These are phyloP conservation scores for Batillaria attramentaria DNA, from an alignment of 1,140 invertebrate species.

Conservation along the genomic window DNA sequence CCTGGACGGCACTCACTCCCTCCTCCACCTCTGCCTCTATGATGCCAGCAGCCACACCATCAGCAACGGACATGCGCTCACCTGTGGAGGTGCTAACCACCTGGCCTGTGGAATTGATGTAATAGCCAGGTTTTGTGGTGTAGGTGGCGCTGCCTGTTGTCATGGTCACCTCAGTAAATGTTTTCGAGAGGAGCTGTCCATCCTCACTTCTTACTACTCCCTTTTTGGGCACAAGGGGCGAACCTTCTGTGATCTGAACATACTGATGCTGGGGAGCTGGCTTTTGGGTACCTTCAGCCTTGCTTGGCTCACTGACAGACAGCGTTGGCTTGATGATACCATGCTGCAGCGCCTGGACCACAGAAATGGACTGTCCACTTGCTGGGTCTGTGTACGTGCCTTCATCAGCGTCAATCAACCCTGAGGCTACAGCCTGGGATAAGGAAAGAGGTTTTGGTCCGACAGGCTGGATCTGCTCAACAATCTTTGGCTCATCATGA, in stretches of 20 bases:
- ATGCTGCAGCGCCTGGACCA: constrained; percentile 77
- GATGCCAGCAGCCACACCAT: constrained; percentile 88
- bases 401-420: constrained; percentile 83
- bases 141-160: constrained; percentile 53
- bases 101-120: constrained; percentile 57
- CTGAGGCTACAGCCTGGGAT: constrained; percentile 80
- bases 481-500: constrained; percentile 37
- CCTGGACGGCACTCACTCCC: constrained; percentile 47
- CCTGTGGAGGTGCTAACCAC: constrained; percentile 59
- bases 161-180: constrained; percentile 55
- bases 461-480: constrained; percentile 30
- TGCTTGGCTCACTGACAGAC: constrained; percentile 31
- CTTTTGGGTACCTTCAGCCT: constrained; percentile 11
- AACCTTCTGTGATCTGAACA: constrained; percentile 50
- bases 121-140: constrained; percentile 55
- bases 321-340: constrained; percentile 79
- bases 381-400: constrained; percentile 79
- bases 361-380: constrained; percentile 80
- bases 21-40: constrained; percentile 79
- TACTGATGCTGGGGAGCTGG: constrained; percentile 34
- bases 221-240: constrained; percentile 54
- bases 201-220: constrained; percentile 46
- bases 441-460: constrained; percentile 48
- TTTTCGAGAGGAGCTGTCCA: constrained; percentile 55
- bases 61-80: constrained; percentile 71